Conservation (phyloP, 2,113 vertebrate genomes). For the Pandion haliaetus region DNA sequence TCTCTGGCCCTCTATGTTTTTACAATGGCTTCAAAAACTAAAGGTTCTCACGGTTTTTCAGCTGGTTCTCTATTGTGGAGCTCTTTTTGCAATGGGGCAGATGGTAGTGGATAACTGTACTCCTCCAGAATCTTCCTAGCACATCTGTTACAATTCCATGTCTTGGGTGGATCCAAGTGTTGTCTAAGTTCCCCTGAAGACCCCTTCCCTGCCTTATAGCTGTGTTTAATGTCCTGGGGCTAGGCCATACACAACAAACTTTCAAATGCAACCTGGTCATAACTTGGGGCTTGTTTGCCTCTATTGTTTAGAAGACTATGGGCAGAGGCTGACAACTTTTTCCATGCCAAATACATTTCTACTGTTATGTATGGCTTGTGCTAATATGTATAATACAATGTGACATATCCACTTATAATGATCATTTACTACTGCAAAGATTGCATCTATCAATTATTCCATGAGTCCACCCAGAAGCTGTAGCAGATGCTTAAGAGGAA, state of each 20-base stretch:
- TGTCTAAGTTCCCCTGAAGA: neutral
- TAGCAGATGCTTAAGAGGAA: neutral
- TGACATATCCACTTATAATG: neutral
- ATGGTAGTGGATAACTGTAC: neutral
- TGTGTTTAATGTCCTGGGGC: neutral
- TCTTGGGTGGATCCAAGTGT: neutral
- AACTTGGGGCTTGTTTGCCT: neutral
- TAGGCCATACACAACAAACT: neutral
- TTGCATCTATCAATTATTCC: neutral
- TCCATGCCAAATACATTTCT: neutral
- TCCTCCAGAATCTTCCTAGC: neutral
- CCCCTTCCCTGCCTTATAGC: neutral
- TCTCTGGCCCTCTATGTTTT: neutral
- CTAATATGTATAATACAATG: neutral
- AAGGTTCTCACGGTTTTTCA: neutral
- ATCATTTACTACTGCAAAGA: neutral
- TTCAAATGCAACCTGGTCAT: neutral
- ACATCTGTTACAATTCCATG: neutral
- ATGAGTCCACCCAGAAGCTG: neutral
- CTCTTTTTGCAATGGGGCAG: neutral
- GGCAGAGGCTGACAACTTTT: neutral
- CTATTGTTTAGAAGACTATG: neutral
- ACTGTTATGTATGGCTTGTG: neutral
- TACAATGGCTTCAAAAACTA: neutral
- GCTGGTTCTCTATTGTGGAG: neutral